Evolutionary conservation across 2,888 invertebrate species (phyloP), one percentile per base, ranked within the genome.

Genomic region (Polietes domitor): DNA sequence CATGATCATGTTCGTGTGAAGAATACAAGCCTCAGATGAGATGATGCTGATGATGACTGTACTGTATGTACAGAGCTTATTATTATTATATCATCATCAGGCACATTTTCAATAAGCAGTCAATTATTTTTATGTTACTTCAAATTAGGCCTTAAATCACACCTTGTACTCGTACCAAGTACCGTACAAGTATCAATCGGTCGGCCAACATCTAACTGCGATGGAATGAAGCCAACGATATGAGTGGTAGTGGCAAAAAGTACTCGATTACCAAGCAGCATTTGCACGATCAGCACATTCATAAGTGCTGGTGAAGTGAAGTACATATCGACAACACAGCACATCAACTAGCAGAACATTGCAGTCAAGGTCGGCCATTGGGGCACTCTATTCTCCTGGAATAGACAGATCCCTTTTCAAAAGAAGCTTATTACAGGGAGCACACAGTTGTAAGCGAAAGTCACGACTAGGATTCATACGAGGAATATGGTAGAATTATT

Each of bases 141-240:
- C 65, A 50, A 43, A 75, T 77, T 71, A 78, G 75, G 58, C 32
- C 65, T 83, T 80, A 77, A 83, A 83, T 83, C 83, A 83, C 83
- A 83, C 83, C 80, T 83, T 78, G 17, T 71, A 63, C 50, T 41
- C 58, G n/a, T n/a, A n/a, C 10, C 19, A 19, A 71, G 71, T 58
- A 71, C 15, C 70, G 19, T 21, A 2, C n/a, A 28, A 17, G 26
- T 47, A n/a, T 12, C 47, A 2, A n/a, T 2, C 4, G 4, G 47
- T 47, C 47, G 15, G 47, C 47, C 15, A 47, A n/a, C 47, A 21
- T 26, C n/a, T 61, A n/a, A 17, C 12, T 61, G n/a, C 15, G 61
- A 71, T 63, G 55, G 32, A 72, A 53, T 75, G 41, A 74, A 71
- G 70, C 63, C 17, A 61, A 3, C 24, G 24, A 61, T 26, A 17